Percentiles rank a stretch among this genome's conserved stretches.
These are phyloP conservation scores for Malurus splendens DNA, from an alignment of 2,797 vertebrate genomes.

Conservation along the genomic window DNA sequence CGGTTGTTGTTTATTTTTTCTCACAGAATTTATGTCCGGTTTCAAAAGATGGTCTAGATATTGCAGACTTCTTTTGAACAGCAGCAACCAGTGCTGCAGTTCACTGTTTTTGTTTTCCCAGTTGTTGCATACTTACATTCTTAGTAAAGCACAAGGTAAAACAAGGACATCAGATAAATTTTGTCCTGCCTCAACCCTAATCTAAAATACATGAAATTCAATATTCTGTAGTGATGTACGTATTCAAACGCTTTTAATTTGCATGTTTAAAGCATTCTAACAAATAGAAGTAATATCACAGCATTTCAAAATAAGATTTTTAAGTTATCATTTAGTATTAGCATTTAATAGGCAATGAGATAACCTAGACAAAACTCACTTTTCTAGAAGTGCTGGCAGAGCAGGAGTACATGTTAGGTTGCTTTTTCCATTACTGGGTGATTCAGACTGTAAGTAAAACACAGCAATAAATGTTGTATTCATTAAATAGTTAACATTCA, in stretches of 20 bases:
- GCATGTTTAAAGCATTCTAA: neutral
- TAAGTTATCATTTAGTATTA: neutral
- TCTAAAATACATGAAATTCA: neutral
- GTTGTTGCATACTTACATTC: neutral
- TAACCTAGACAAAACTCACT: slow-evolving; percentile 74
- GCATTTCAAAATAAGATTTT: neutral
- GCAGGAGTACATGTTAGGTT: slow-evolving; percentile 63
- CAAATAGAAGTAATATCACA: neutral
- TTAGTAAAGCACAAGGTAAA: neutral
- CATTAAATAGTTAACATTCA: neutral
- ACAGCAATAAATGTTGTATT: neutral
- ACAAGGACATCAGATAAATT: neutral
- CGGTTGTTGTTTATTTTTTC: neutral
- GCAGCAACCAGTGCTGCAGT: neutral
- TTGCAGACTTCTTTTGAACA: neutral
- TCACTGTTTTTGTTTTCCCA: neutral
- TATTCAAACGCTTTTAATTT: neutral
- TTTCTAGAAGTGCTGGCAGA: slow-evolving; percentile 79
- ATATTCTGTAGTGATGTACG: neutral
- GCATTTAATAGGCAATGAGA: neutral
- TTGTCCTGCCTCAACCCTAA: neutral
- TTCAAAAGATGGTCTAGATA: neutral
- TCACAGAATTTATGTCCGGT: neutral
- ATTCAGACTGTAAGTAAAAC: slow-evolving; percentile 80
- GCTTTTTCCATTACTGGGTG: slow-evolving; percentile 74